Conservation (phyloP, 2,888 invertebrate genomes). For the Chromoteleia sp. region DNA sequence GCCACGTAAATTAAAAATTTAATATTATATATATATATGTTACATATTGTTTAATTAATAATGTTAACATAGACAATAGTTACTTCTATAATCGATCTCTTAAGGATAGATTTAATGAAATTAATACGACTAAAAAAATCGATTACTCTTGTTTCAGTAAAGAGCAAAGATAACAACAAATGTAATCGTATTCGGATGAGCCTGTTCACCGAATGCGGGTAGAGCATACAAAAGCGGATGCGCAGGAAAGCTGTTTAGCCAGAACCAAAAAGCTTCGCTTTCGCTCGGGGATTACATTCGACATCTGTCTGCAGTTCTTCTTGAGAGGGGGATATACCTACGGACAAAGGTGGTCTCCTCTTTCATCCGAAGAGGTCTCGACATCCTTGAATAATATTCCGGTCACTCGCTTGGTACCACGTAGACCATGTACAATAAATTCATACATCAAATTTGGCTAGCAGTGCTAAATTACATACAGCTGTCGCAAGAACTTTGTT, state of each 20-base stretch:
- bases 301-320: constrained; percentile 70
- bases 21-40: no score
- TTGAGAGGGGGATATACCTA: constrained; percentile 52
- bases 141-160: background rate
- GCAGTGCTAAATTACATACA: constrained; percentile 29
- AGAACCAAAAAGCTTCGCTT: constrained; percentile 68
- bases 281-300: constrained; percentile 64
- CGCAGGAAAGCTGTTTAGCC: constrained; percentile 66
- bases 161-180: constrained; percentile 48
- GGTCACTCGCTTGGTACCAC: constrained; percentile 63
- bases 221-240: constrained; percentile 60
- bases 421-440: constrained; percentile 20
- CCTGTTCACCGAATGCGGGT: constrained; percentile 62
- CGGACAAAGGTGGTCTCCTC: constrained; percentile 70
- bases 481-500: constrained; percentile 13
- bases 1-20: no score
- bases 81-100: no score
- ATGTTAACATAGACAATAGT: no score
- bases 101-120: no score
- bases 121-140: background rate
- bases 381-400: constrained; percentile 66
- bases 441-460: constrained; percentile 40
- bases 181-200: constrained; percentile 58
- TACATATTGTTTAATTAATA: no score
- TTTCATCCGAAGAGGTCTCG: constrained; percentile 66